These are phyloP conservation scores for Garrulus glandarius DNA, from an alignment of 2,797 vertebrate genomes.

Conservation along the genomic window DNA sequence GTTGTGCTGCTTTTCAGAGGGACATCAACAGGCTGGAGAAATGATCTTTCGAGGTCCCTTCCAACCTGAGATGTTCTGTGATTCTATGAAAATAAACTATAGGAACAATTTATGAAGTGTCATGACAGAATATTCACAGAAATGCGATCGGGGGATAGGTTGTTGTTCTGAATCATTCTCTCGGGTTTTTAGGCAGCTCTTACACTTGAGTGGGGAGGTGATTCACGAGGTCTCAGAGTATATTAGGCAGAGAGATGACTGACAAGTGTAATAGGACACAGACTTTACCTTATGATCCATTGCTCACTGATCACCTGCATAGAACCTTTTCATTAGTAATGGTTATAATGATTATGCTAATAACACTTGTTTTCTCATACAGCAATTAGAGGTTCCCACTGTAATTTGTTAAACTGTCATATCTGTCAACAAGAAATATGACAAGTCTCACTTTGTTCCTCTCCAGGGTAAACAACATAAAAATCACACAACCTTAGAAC, in stretches of 20 bases:
- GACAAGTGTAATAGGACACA: not conserved
- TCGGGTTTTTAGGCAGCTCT: not conserved
- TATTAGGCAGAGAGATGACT: not conserved
- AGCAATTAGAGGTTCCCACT: not conserved
- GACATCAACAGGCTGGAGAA: not conserved
- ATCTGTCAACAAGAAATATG: not conserved
- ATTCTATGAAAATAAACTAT: not conserved
- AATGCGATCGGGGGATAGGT: not conserved
- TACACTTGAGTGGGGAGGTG: not conserved
- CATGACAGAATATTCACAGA: not conserved
- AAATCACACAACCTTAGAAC: not conserved
- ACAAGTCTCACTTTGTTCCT: not conserved
- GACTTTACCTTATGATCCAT: not conserved
- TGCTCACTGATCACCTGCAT: not conserved
- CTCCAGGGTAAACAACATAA: not conserved
- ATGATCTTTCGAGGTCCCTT: not conserved
- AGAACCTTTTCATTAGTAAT: not conserved
- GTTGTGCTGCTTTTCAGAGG: not conserved
- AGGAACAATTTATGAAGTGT: not conserved
- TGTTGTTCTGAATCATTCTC: not conserved
- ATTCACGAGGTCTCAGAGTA: not conserved
- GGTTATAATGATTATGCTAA: not conserved
- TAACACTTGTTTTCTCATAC: not conserved
- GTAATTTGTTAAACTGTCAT: not conserved
- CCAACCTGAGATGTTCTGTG: not conserved